Percentiles rank a stretch among this genome's conserved stretches.
Conservation (phyloP, 2,888 invertebrate genomes). For the Lepeophtheirus nordmannii region DNA sequence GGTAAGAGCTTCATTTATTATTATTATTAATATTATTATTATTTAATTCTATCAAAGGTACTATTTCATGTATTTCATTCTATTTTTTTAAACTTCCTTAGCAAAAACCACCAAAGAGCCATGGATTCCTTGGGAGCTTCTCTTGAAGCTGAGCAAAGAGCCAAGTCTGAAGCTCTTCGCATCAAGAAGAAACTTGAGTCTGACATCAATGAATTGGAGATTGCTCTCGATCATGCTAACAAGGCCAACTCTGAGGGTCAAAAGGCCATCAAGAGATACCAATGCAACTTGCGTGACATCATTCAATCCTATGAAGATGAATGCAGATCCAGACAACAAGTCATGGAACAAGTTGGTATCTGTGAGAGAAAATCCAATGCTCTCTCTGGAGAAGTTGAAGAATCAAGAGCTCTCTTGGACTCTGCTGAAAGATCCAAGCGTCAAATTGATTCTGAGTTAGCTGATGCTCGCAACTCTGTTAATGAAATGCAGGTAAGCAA, state of each 20-base stretch:
- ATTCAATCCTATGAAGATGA: constrained; percentile 19
- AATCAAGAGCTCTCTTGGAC: constrained; percentile 89
- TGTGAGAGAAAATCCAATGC: constrained; percentile 94
- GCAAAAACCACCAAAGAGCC: constrained; percentile 96
- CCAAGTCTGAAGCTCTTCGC: constrained; percentile 49
- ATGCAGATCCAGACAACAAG: constrained; percentile 42
- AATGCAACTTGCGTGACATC: constrained; percentile 13
- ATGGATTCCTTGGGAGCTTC: constrained; percentile 69
- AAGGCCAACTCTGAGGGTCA: constrained; percentile 36
- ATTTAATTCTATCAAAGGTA: neutral
- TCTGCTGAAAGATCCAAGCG: constrained; percentile 96
- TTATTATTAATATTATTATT: constrained; percentile 28
- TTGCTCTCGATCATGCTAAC: constrained; percentile 42
- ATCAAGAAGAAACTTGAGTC: constrained; percentile 99
- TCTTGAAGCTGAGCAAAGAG: constrained; percentile 44
- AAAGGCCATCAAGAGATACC: constrained; percentile 42
- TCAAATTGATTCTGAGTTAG: constrained; percentile 91
- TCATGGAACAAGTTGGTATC: constrained; percentile 91
- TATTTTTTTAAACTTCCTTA: constrained; percentile 13
- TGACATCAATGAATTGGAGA: constrained; percentile 71
- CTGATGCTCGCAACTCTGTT: constrained; percentile 94
- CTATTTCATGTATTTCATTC: neutral
- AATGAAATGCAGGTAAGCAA: constrained; percentile 62
- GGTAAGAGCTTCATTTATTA: too few species aligned
- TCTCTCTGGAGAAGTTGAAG: constrained; percentile 93